Percentiles rank a stretch among this genome's conserved stretches.
These are phyloP conservation scores for Drosophila persimilis DNA, from an alignment of 1,140 invertebrate species.

Conservation along the genomic window DNA sequence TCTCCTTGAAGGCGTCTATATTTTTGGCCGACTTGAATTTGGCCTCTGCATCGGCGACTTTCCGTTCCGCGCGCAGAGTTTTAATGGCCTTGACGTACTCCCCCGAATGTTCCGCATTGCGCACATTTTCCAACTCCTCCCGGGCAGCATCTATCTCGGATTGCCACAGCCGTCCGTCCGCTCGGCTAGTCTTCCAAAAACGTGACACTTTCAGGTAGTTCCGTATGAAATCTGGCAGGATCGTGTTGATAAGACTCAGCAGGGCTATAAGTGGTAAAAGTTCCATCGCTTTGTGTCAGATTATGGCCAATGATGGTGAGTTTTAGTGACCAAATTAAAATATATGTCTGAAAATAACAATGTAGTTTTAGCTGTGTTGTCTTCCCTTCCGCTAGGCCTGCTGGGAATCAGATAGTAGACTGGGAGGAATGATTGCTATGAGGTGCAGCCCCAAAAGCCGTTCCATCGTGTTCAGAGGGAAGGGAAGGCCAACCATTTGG, in stretches of 20 bases:
- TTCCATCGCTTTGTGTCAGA: constrained; percentile 53
- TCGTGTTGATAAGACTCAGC: constrained; percentile 64
- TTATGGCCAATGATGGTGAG: constrained; percentile 7
- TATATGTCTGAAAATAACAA: constrained; percentile 32
- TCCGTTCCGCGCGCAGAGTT: constrained; percentile 72
- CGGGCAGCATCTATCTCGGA: constrained; percentile 52
- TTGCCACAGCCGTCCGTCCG: constrained; percentile 23
- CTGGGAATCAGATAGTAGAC: no score
- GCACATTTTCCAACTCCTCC: constrained; percentile 51
- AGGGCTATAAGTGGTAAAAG: constrained; percentile 61
- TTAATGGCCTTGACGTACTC: constrained; percentile 68
- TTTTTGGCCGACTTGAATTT: constrained; percentile 44
- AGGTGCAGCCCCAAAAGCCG: no score
- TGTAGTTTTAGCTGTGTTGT: constrained; percentile 9
- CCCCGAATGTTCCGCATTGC: constrained; percentile 43
- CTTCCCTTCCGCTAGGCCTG: no score
- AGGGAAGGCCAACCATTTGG: no score
- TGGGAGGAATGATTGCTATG: no score
- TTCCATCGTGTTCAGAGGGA: no score
- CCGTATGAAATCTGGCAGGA: constrained; percentile 66
- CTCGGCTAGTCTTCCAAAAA: constrained; percentile 35
- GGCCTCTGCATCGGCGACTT: constrained; percentile 47
- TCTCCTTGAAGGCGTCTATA: constrained; percentile 46
- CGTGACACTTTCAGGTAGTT: constrained; percentile 71
- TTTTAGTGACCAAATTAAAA: not conserved